Percentiles rank a stretch among this genome's conserved stretches.
phyloP scores from a whole-genome alignment of 2,113 vertebrate species.

The Holacanthus passer region DNA sequence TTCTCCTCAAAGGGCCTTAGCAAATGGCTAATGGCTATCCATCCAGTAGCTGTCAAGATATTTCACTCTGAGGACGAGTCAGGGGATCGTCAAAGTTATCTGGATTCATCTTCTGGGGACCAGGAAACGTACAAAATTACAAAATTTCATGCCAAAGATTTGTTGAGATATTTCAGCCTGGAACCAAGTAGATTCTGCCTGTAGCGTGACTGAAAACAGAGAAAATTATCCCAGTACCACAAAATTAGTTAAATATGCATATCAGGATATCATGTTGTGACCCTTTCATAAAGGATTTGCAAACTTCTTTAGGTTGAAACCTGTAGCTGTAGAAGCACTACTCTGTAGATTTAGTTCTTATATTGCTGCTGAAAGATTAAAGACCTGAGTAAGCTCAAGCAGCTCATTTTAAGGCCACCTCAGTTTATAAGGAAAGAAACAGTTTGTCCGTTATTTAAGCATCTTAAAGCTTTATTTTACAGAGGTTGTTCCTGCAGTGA shows the following conservation, averaged over 20 bases:
- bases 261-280: not conserved
- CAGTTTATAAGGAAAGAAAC: not conserved
- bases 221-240: not conserved
- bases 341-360: not conserved
- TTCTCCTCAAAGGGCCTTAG: not conserved
- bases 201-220: not conserved
- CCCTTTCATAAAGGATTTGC: not conserved
- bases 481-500: not conserved
- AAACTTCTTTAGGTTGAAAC: not conserved
- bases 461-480: not conserved
- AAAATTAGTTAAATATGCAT: not conserved
- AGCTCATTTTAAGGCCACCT: not conserved
- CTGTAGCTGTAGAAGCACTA: not conserved
- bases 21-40: not conserved
- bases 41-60: not conserved
- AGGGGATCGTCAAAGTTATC: too few species aligned
- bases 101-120: too few species aligned
- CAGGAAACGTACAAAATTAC: too few species aligned
- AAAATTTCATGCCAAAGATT: too few species aligned
- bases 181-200: not conserved
- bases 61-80: not conserved
- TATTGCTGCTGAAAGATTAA: not conserved
- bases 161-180: not conserved
- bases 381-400: not conserved
- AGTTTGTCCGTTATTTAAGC: not conserved